Evolutionary conservation across 2,797 vertebrate genomes (phyloP), one percentile per base, ranked within the genome.

Genomic region (Esox masquinongy): DNA sequence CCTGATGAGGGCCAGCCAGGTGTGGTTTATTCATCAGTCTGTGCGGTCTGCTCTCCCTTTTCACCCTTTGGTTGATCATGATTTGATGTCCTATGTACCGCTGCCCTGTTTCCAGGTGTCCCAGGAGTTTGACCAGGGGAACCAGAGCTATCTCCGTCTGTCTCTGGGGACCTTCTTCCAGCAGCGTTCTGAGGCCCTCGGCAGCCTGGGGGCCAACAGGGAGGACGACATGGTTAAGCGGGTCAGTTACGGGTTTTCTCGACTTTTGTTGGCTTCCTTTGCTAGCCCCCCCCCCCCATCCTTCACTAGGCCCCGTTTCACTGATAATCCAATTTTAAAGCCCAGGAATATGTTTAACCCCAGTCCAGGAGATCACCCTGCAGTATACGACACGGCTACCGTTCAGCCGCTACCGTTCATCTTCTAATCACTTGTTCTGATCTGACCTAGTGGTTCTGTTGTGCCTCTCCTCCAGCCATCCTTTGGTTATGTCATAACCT

Each of bases 401-500:
- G 29, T 31, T n/a, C 29, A 31, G 29, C 29, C 29, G 29, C 29
- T 31, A 31, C 29, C 3, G 29, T 31, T 31, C 29, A 31, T 31
- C 29, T 31, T 31, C 29, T 51, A 56, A 56, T 56, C 51, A 56
- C 51, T 17, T 47, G 43, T 47, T 47, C 11, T 14, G 43, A 47
- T 47, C 43, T 34, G 5, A 66, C 63, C 63, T 17, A 12, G 19
- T 36, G 7, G 63, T 31, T 59, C 22, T 24, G 56, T 47, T 56
- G 51, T 56, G 73, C 75, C 83, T 43, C 80, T 79, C 74, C 76
- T 86, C 43, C 70, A 99, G 98, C 98, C 98, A 0, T 99, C 97
- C 11, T 99, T 99, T 91, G 98, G 98, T 79, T 99, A 98, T 88
- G 80, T 93, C 78, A 99, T 99, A 79, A 97, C 90, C 5, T 99